A percentile compares a stretch with the other conserved stretches of the same genome.
Evolutionary conservation across 2,113 vertebrate genomes (phyloP).

Genomic region (Arenaria interpres): DNA sequence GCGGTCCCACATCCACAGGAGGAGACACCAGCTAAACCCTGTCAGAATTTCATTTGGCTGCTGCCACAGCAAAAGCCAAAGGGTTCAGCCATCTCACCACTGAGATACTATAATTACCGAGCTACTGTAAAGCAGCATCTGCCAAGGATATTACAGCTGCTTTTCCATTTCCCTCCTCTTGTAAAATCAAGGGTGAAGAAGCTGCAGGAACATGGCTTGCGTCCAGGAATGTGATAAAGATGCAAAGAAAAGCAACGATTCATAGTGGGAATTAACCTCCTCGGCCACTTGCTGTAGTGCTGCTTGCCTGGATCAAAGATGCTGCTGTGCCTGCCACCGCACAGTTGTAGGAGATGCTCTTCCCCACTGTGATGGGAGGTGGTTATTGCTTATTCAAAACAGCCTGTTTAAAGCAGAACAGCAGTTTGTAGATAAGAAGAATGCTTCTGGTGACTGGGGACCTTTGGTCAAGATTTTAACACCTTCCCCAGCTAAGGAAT

Average conservation of each 20-base stretch:
- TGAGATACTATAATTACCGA: neutral
- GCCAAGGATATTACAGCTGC: slow-evolving; percentile 45
- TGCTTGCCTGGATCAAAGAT: slow-evolving; percentile 32
- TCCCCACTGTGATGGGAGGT: neutral
- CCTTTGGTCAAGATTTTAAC: neutral
- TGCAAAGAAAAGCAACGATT: neutral
- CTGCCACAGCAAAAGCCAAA: neutral
- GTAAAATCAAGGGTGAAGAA: slow-evolving; percentile 33
- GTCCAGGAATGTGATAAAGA: slow-evolving; percentile 50
- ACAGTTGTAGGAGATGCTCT: neutral
- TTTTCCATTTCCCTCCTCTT: neutral
- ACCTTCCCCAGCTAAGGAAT: neutral
- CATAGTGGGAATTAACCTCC: neutral
- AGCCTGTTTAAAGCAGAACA: neutral
- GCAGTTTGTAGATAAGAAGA: neutral
- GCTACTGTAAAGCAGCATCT: slow-evolving; percentile 23
- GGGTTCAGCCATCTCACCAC: neutral
- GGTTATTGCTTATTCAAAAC: neutral
- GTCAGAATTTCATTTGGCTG: neutral
- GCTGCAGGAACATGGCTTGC: neutral
- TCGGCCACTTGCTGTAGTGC: neutral
- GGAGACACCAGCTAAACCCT: neutral
- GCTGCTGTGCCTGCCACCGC: slow-evolving; percentile 23
- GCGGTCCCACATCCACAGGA: neutral
- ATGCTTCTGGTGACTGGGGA: neutral